Evolutionary conservation across 1,140 invertebrate species (phyloP), one percentile per base, ranked within the genome.

Genomic region (Gonioctena quinquepunctata): DNA sequence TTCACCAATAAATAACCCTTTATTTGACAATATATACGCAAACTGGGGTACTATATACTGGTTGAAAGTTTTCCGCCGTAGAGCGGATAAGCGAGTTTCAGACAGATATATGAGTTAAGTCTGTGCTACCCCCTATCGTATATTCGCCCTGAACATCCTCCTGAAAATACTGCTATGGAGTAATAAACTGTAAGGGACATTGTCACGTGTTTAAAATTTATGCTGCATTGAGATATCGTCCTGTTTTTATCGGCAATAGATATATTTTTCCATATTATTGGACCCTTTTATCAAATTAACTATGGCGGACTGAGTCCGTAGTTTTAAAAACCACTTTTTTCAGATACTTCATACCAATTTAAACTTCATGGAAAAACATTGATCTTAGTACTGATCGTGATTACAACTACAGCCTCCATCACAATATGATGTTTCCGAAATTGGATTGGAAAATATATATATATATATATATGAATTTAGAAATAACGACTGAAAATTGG

Each of bases 81-180:
- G 21, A 54, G 66, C 52, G 71, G 71, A 73, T 73, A 73, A 73
- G 71, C 71, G 71, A 65, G 50, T 52, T 57, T 61, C 57, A 73
- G 71, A 73, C 71, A 73, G 71, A 73, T 73, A 73, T 73, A 73
- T 73, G 71, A 73, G 71, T 70, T 73, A 73, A 73, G 71, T 73
- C 71, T 60, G 54, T 66, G 67, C 67, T 26, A 70, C 56, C 60
- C 62, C 68, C 66, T 66, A 73, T 61, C 67, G 26, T 63, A 73
- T 73, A 73, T 73, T 73, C 68, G 57, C 42, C 68, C 67, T 65
- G 71, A 62, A 72, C 57, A 68, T 64, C 63, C 33, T 69, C 66
- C 33, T 65, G 66, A 66, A 72, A 72, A 69, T 72, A 68, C 67
- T n/a, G 70, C 66, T 57, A 64, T 62, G 52, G 54, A 65, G 71